Base-by-base conservation (phyloP, 2,888 invertebrate species). In the Himalopsyche japonica region DNA sequence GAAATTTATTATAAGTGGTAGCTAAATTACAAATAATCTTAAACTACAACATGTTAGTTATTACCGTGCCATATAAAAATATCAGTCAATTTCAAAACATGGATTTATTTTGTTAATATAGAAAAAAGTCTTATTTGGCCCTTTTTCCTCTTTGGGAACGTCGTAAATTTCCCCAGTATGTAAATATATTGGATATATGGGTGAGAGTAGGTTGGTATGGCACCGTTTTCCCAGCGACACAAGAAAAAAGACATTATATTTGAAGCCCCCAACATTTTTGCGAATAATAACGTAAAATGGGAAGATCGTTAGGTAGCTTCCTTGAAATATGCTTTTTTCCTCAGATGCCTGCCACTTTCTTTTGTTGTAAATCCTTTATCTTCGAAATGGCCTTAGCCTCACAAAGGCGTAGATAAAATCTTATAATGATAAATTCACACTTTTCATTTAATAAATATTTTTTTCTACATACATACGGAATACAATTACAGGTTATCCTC, bases 251-350 rank as follows among this genome's bases (percentile, higher is more conserved):
- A 79, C 64, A 82, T 81, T 78, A 84, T 82, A 79, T 81, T 78
- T 81, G 70, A 80, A 82, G 84, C 77, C 82, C 64, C 82, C 76
- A 78, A 79, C 84, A 76, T 80, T 86, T 86, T 84, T 83, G 82
- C 83, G 82, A 86, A 84, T 86, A 86, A 84, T 86, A 84, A 83
- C 86, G 76, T 84, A 83, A 86, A 83, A 83, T 85, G 81, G 83
- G 83, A 82, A 79, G 84, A 82, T 83, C 83, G 84, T 82, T 64
- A 83, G 83, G 77, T 80, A 43, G 80, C 76, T 80, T 79, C 70
- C 70, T 80, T 84, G 86, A 84, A 83, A 83, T 83, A 86, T 83
- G 86, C 48, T 57, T 84, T 84, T 84, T 81, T 82, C 83, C 83
- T 24, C 43, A 78, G 78, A 84, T 81, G 70, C 78, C 81, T 81